Evolutionary conservation across 2,113 vertebrate species (phyloP).

Genomic region (Burhinus oedicnemus): DNA sequence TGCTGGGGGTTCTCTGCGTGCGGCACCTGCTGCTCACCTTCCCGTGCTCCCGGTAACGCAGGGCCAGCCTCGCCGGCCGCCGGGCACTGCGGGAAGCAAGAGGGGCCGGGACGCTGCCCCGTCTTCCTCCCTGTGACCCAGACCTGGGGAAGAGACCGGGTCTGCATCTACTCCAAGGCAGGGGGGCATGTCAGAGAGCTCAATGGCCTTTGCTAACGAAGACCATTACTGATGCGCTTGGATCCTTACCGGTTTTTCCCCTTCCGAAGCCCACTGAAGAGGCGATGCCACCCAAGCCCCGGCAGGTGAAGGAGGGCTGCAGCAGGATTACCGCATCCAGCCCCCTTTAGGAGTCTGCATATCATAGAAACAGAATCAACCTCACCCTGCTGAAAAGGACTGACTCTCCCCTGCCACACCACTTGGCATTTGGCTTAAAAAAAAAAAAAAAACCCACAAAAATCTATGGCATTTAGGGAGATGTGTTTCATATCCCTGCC

Average conservation of each 20-base stretch:
- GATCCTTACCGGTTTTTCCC: not conserved
- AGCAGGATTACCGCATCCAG: not conserved
- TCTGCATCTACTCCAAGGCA: not conserved
- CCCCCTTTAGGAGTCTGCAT: too few relatives aligned
- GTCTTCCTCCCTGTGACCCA: not conserved
- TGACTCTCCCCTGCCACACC: too few relatives aligned
- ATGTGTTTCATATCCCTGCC: not conserved
- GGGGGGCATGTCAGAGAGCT: not conserved
- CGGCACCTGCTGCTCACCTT: not conserved
- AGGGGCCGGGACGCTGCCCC: not conserved
- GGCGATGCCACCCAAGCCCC: not conserved
- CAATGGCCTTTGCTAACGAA: not conserved
- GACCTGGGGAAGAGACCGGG: not conserved
- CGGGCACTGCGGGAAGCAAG: not conserved
- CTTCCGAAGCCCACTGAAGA: not conserved
- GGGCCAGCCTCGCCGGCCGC: not conserved
- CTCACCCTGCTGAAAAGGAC: not conserved
- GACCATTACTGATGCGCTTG: rapidly evolving
- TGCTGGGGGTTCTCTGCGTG: not conserved
- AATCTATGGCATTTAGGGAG: not conserved
- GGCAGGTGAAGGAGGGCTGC: not conserved
- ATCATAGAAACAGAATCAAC: rapidly evolving
- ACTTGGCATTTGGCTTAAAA: not conserved
- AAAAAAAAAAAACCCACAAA: too few relatives aligned
- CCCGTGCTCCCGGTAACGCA: not conserved